These are phyloP conservation scores for Tokudaia muenninki DNA, from an alignment of 2,797 vertebrate species.

Conservation along the genomic window DNA sequence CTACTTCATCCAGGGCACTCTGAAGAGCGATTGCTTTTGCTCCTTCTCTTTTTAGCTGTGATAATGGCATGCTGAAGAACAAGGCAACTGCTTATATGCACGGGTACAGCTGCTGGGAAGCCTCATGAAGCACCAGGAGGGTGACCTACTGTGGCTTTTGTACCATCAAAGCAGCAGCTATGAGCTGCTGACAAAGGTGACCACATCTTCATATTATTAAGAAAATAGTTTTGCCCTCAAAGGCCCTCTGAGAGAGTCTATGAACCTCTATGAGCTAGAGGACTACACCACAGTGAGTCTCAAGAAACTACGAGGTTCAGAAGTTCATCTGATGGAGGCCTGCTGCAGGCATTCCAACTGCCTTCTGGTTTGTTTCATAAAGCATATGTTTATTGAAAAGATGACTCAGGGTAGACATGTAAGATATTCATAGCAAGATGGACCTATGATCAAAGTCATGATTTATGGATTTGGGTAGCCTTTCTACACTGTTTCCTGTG, in stretches of 20 bases:
- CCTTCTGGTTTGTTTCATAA: neutral
- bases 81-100: fast-evolving
- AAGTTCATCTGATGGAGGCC: neutral
- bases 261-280: neutral
- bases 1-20: neutral
- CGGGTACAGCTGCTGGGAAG: too few relatives aligned
- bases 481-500: neutral
- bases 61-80: neutral
- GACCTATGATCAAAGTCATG: neutral
- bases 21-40: neutral
- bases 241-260: neutral
- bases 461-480: neutral
- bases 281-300: neutral
- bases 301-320: neutral
- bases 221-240: neutral
- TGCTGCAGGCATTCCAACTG: neutral
- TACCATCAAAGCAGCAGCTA: neutral
- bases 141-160: neutral
- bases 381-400: neutral
- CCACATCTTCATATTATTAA: neutral
- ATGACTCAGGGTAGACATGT: neutral
- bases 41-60: neutral
- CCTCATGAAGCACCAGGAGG: neutral
- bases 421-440: neutral
- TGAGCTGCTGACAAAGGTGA: neutral